Base-by-base conservation (phyloP, 2,113 vertebrate genomes). In the Oreochromis tanganicae region DNA sequence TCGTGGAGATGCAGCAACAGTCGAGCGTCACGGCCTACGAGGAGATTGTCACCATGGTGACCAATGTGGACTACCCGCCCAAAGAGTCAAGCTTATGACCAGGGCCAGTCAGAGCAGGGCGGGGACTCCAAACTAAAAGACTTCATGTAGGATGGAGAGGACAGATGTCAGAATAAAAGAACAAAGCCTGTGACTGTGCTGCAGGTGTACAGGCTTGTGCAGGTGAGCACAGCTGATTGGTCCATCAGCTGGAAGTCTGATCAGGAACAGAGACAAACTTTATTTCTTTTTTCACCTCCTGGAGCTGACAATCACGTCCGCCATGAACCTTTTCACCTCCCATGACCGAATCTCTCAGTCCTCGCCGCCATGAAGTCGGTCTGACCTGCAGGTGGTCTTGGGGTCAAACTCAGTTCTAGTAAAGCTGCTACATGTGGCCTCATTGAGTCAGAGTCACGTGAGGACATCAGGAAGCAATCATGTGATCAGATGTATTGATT, bases 51-150 rank as follows among this genome's bases (percentile, higher is more conserved):
- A 98, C 98, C 4, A 99, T 98, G 98, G 98, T 99, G 95, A 98
- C 98, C 95, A 99, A 99, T 19, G 97, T 98, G 95, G 97, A 98
- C 97, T 98, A 98, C 96, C 97, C 97, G 56, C 98, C 98, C 91
- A 99, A 99, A 97, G 98, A 99, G 97, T 99, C 98, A 83, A 98
- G 98, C 90, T 97, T 98, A 98, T 99, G 97, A 99, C 85, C 96
- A 98, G 29, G 81, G 57, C 84, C 66, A 11, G 34, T 90, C 75
- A 16, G 83, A 56, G 29, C 1, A 9, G 24, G 79, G 79, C 34
- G 14, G 16, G 57, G 79, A 83, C 1, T 34, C 27, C 84, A 86
- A 89, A 91, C 66, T 85, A 85, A 90, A 89, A 91, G 68, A 84
- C 6, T 29, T 88, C 66, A 87, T 89, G 81, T 89, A 48, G 43